Conservation (phyloP, 1,140 invertebrate genomes). For the Bombus sibiricus region DNA sequence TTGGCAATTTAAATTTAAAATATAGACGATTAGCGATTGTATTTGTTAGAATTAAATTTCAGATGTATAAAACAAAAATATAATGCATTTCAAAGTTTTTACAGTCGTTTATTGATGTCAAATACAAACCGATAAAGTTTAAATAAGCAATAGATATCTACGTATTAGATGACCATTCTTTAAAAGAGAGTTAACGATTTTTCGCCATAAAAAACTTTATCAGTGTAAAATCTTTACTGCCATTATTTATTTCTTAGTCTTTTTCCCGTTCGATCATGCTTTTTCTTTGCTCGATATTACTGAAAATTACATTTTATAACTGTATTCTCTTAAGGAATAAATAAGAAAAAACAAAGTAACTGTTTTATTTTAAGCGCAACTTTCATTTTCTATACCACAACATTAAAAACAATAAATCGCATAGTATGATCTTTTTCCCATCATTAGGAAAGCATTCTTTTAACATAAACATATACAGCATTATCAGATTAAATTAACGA, state of each 20-base stretch:
- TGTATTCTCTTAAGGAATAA: constrained; percentile 29
- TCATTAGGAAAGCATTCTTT: constrained; percentile 10
- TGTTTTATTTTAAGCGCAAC: constrained; percentile 8
- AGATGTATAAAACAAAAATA: neutral
- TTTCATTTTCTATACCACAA: constrained; percentile 23
- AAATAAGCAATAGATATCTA: constrained; percentile 63
- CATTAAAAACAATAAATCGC: constrained; percentile 34
- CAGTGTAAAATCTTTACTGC: constrained; percentile 49
- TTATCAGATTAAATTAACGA: constrained; percentile 9
- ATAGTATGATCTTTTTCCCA: neutral
- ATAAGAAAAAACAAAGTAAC: constrained; percentile 39
- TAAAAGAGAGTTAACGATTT: constrained; percentile 46
- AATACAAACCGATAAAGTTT: constrained; percentile 69
- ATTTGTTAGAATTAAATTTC: neutral
- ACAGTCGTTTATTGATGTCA: constrained; percentile 66
- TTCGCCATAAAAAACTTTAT: constrained; percentile 40
- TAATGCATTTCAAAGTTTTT: constrained; percentile 49
- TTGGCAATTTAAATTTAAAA: constrained; percentile 31
- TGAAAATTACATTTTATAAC: constrained; percentile 47
- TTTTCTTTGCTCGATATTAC: constrained; percentile 18
- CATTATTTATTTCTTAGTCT: constrained; percentile 20
- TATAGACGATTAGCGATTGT: neutral
- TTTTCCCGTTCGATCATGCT: constrained; percentile 33
- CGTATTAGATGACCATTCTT: constrained; percentile 51
- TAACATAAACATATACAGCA: constrained; percentile 28